Conservation (phyloP, 53 echinoderm and acorn worm genomes). For the Temnopleurus reevesii region DNA sequence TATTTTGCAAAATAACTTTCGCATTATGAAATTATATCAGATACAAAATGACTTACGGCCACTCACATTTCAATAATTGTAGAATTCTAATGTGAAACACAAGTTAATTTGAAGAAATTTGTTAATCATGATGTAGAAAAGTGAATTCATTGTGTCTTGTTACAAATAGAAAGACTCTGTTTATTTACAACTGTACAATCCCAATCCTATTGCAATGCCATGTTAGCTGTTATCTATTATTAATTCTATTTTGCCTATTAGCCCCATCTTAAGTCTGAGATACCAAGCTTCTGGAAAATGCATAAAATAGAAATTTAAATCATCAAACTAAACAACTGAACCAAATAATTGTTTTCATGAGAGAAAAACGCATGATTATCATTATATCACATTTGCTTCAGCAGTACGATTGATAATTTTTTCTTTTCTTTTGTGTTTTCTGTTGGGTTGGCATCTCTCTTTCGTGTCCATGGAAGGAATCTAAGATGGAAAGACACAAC, state of each 20-base stretch:
- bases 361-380: no score
- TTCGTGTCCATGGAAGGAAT: no score
- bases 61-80: background rate
- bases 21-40: background rate
- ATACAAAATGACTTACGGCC: background rate
- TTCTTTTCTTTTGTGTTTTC: no score
- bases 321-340: background rate
- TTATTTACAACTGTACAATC: constrained; percentile 22
- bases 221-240: background rate
- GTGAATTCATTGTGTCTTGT: background rate
- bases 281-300: background rate
- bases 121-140: background rate
- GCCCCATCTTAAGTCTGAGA: background rate
- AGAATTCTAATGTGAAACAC: background rate
- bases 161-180: constrained; percentile 8
- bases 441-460: no score
- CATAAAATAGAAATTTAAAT: background rate
- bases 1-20: no score
- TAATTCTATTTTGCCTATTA: background rate
- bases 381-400: no score
- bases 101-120: background rate
- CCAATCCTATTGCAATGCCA: background rate
- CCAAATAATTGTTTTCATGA: no score
- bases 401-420: no score
- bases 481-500: no score